phyloP scores from a whole-genome alignment of 2,888 invertebrate genomes.

The Sinotaia quadrata region DNA sequence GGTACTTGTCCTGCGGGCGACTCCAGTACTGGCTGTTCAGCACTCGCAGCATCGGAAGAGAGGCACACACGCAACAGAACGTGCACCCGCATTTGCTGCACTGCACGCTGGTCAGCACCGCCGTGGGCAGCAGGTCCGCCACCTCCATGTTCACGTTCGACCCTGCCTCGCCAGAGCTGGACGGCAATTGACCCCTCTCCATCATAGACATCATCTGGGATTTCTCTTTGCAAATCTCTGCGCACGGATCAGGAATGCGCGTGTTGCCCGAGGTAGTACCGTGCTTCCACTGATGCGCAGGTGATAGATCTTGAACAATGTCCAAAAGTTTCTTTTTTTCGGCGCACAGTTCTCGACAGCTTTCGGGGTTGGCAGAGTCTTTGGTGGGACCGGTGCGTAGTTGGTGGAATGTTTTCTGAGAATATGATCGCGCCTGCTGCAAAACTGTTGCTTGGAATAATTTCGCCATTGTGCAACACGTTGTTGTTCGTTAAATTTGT shows the following conservation, averaged over 20 bases:
- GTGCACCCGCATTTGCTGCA: slow-evolving; percentile 14
- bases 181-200: not conserved
- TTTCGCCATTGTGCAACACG: slow-evolving; percentile 2
- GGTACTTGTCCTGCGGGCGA: slow-evolving; percentile 21
- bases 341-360: slow-evolving; percentile 18
- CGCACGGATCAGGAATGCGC: not conserved
- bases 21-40: slow-evolving; percentile 25
- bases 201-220: slow-evolving; percentile 11
- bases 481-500: not conserved
- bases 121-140: not conserved
- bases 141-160: not conserved
- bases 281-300: not conserved
- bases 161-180: not conserved
- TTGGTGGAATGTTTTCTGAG: slow-evolving; percentile 2
- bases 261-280: not conserved
- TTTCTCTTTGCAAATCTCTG: slow-evolving; percentile 1
- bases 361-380: not conserved
- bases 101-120: slow-evolving; percentile 22
- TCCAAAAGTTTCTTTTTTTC: slow-evolving; percentile 25
- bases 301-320: slow-evolving; percentile 9
- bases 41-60: not conserved
- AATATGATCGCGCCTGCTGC: slow-evolving; percentile 17
- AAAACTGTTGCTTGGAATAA: not conserved
- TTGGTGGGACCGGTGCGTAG: slow-evolving; percentile 15
- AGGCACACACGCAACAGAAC: slow-evolving; percentile 21